Conservation (phyloP, 92 coral and sea anemone species). For the Palythoa caribaeorum region DNA sequence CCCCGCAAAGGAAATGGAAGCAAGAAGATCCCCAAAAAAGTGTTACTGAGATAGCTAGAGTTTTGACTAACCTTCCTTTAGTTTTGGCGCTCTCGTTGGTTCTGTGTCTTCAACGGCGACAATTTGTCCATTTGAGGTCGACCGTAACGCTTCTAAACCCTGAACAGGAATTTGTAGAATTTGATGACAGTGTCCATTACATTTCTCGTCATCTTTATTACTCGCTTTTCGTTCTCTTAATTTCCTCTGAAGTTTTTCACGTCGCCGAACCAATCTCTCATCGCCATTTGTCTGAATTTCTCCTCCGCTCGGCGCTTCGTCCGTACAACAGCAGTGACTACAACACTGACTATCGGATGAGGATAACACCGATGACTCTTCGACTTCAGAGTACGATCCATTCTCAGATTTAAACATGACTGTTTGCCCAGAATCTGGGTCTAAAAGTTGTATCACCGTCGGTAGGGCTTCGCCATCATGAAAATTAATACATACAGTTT, state of each 20-base stretch:
- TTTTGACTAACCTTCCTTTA: constrained; percentile 10
- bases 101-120: background rate
- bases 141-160: constrained; percentile 71
- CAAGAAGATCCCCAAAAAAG: background rate
- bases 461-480: constrained; percentile 86
- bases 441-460: constrained; percentile 82
- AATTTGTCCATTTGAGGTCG: constrained; percentile 44
- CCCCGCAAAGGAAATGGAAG: constrained; percentile 48
- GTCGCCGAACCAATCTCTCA: constrained; percentile 82
- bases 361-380: constrained; percentile 64
- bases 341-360: constrained; percentile 73
- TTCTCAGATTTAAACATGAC: constrained; percentile 77
- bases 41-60: background rate
- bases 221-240: constrained; percentile 88
- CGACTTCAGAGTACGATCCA: constrained; percentile 75
- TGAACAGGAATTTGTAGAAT: constrained; percentile 84
- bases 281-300: constrained; percentile 70
- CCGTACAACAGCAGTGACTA: constrained; percentile 70
- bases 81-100: constrained; percentile 2
- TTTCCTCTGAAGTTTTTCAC: constrained; percentile 93
- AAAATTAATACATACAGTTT: constrained; percentile 84
- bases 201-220: constrained; percentile 77
- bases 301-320: constrained; percentile 64
- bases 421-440: constrained; percentile 85
- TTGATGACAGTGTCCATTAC: constrained; percentile 87